Conservation (phyloP, 2,888 invertebrate species). For the Acronicta aceris region DNA sequence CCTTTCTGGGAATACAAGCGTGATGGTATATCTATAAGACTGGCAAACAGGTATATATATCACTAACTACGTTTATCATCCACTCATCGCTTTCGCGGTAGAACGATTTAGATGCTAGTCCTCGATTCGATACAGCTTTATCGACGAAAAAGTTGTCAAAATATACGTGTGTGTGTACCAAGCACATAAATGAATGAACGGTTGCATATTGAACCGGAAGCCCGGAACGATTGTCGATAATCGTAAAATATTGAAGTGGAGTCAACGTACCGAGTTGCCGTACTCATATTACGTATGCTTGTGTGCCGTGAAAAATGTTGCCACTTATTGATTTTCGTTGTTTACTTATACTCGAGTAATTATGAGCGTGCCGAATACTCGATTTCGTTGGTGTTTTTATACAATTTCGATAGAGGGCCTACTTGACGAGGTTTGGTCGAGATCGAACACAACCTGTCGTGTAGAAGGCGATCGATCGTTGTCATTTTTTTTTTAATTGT, state of each 20-base stretch:
- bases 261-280: constrained; percentile 51
- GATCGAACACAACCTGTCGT: too few relatives aligned
- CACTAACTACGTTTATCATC: too few relatives aligned
- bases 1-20: too few relatives aligned
- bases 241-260: constrained; percentile 60
- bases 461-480: too few relatives aligned
- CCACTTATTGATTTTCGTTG: constrained; percentile 37
- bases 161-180: constrained; percentile 1
- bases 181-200: constrained; percentile 40
- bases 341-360: background rate
- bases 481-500: too few relatives aligned
- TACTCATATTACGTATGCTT: constrained; percentile 28
- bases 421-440: too few relatives aligned
- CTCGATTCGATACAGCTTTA: background rate
- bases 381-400: too few relatives aligned
- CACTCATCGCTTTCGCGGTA: background rate
- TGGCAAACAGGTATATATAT: too few relatives aligned
- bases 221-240: constrained; percentile 48
- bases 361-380: too few relatives aligned
- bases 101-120: background rate
- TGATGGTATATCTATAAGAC: too few relatives aligned
- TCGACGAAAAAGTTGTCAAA: constrained; percentile 25
- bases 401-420: too few relatives aligned
- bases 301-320: constrained; percentile 6
- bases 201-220: constrained; percentile 52